These are phyloP conservation scores for Rynchops niger DNA, from an alignment of 2,113 vertebrate genomes.

Conservation along the genomic window DNA sequence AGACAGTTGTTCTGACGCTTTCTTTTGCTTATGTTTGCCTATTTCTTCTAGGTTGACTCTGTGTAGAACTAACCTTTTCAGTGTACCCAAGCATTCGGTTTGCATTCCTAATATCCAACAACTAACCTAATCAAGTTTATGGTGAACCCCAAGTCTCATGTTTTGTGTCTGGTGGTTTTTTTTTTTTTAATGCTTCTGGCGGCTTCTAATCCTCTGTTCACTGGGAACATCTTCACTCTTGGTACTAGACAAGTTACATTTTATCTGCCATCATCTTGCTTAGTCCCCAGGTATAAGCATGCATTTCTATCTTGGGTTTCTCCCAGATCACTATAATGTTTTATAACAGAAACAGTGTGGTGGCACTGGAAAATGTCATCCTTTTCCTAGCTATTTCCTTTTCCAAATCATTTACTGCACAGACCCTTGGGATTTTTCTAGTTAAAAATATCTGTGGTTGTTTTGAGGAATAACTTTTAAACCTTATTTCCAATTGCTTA, in stretches of 20 bases:
- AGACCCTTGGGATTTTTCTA: not conserved
- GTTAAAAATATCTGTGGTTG: not conserved
- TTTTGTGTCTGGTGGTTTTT: too few species aligned
- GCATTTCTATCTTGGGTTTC: not conserved
- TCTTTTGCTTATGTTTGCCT: not conserved
- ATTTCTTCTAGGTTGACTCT: not conserved
- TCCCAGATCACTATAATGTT: not conserved
- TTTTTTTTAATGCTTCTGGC: not conserved
- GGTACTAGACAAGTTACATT: not conserved
- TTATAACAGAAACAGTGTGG: not conserved
- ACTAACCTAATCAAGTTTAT: not conserved
- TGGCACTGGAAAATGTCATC: not conserved
- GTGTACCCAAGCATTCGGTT: not conserved
- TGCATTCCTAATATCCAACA: not conserved
- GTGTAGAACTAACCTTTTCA: not conserved
- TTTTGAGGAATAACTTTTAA: conserved; percentile 8
- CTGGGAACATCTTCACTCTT: not conserved
- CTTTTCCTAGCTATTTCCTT: not conserved
- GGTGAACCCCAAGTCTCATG: not conserved
- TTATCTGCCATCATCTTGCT: not conserved
- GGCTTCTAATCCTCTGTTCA: not conserved
- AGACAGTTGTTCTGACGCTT: not conserved
- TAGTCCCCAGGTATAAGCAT: not conserved
- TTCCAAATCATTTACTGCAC: not conserved
- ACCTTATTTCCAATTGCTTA: conserved; percentile 51